Conservation (phyloP, 2,797 vertebrate genomes). For the Enteromius viviparus region DNA sequence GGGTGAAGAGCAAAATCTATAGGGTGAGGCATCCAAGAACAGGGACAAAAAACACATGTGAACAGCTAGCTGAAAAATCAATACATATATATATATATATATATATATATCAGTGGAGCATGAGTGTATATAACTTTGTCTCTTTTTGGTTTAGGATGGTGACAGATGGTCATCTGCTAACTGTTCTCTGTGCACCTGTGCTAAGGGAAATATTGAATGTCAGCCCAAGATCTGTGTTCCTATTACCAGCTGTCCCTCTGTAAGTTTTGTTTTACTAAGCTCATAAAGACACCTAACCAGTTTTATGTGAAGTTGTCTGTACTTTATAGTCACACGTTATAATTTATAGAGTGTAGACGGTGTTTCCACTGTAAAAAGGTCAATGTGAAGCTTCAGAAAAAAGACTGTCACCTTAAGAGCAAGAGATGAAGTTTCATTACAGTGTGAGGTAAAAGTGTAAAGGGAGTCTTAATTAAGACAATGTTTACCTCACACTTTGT, state of each 20-base stretch:
- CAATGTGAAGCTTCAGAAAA: background rate
- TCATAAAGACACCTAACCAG: background rate
- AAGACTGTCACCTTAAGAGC: background rate
- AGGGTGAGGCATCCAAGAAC: conserved; percentile 78
- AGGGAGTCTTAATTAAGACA: background rate
- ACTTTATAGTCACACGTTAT: background rate
- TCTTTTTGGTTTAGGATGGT: conserved; percentile 78
- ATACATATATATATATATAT: background rate
- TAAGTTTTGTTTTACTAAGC: conserved; percentile 63
- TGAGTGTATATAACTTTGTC: background rate
- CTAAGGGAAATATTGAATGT: conserved; percentile 88
- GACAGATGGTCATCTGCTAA: conserved; percentile 97
- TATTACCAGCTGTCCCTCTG: conserved; percentile 89
- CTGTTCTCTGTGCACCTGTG: conserved; percentile 93
- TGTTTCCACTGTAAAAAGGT: background rate
- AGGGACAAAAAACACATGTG: background rate
- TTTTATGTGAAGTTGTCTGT: background rate
- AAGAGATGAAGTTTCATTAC: background rate
- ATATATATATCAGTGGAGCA: background rate
- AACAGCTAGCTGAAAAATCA: background rate
- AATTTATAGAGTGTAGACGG: background rate
- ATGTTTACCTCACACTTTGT: background rate
- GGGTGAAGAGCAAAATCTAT: conserved; percentile 91
- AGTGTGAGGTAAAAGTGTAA: background rate
- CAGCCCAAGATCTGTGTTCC: conserved; percentile 91